Conservation (phyloP, 2,888 invertebrate genomes). For the Gymnocheta viridis region DNA sequence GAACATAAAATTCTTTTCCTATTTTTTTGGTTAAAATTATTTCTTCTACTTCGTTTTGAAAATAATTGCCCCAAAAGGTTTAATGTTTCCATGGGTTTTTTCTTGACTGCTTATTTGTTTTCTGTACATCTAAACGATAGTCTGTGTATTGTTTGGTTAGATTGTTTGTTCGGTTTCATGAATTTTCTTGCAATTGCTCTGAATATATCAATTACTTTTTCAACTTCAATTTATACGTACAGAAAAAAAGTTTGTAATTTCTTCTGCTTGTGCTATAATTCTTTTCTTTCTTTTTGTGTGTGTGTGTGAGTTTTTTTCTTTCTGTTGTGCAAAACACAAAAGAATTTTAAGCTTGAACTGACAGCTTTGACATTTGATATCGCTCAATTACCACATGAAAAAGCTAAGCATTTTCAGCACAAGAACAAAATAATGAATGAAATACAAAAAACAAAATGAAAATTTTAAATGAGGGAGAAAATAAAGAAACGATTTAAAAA, state of each 20-base stretch:
- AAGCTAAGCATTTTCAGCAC: constrained; percentile 55
- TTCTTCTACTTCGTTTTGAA: constrained; percentile 31
- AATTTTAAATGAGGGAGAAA: neutral
- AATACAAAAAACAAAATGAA: constrained; percentile 24
- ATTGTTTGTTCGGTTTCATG: constrained; percentile 20
- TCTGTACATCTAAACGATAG: neutral
- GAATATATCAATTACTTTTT: constrained; percentile 62
- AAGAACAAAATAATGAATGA: neutral
- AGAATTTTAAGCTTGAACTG: constrained; percentile 59
- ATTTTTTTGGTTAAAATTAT: constrained; percentile 40
- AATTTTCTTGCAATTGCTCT: constrained; percentile 57
- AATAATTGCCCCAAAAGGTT: constrained; percentile 52
- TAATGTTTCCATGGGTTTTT: constrained; percentile 17
- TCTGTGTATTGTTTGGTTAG: constrained; percentile 1
- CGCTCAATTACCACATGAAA: constrained; percentile 66
- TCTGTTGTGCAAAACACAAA: constrained; percentile 44
- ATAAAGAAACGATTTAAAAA: constrained; percentile 30
- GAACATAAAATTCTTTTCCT: constrained; percentile 28
- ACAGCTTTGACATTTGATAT: constrained; percentile 67
- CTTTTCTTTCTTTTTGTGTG: neutral
- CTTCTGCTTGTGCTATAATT: neutral
- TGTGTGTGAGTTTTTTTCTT: constrained; percentile 13
- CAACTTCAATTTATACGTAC: constrained; percentile 49
- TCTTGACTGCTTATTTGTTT: neutral
- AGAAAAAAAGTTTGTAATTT: constrained; percentile 19